Evolutionary conservation across 2,113 vertebrate species (phyloP), one percentile per base, ranked within the genome.

Genomic region (Myotis brandtii): DNA sequence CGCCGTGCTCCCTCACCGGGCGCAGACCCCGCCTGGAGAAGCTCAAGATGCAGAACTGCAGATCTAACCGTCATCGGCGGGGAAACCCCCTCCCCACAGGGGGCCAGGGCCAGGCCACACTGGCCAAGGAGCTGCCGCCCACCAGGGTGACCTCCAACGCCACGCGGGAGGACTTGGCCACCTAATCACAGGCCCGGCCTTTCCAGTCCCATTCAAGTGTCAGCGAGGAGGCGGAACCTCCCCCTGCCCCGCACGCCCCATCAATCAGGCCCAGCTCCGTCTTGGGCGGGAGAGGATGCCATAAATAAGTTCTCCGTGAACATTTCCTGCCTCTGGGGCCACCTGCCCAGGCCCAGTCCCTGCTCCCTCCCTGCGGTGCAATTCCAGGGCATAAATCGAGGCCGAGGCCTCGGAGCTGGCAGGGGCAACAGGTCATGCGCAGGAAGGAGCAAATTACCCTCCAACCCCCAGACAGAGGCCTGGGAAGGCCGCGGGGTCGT

Each of bases 1-100:
- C 3, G 2, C 7, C 5, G 12, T 0, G 46, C 43, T 12, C 66
- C 48, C 37, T 37, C 25, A 8, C 50, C 1, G 0, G 50, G 56
- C 4, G 1, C 14, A 9, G 30, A 6, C 27, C 18, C 85, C 3
- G 12, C 16, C 48, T 1, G 14, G 37, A 79, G 10, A 17, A 10
- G 5, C 77, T 13, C 2, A 30, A 75, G 43, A 18, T 0, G 3
- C 40, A 13, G 0, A n/a, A 9, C n/a, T 0, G 20, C 6, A 6
- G 18, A n/a, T 5, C 52, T n/a, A 18, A 34, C 13, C 0, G 13
- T n/a, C 0, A 0, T 1, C 9, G 0, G 27, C 0, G 0, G 17
- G 37, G 88, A 48, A 40, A 5, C 40, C 40, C 21, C 56, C 20
- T 32, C 86, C 59, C 73, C 1, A 2, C 32, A 0, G 8, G 12